Base-by-base conservation (phyloP, 2,113 vertebrate genomes). In the Osmerus mordax region DNA sequence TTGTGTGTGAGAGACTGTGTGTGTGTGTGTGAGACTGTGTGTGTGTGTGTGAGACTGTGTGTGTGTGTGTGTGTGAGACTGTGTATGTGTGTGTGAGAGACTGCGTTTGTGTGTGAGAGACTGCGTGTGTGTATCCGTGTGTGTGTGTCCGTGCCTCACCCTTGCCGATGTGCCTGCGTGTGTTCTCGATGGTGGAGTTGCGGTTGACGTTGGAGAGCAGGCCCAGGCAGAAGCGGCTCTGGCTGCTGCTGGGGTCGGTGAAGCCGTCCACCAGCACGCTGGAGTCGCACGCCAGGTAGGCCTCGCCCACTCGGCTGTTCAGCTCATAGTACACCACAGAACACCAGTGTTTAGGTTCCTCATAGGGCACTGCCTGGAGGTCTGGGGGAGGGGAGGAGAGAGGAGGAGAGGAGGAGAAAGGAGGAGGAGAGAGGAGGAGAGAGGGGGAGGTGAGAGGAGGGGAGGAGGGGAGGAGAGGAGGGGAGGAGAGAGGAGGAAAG, bases 301-400 rank as follows among this genome's bases (percentile, higher is more conserved):
- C 94, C 75, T 94, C 94, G 4, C 94, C 94, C 0, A 94, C 93
- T 0, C 94, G 92, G 63, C 94, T 94, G 76, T 94, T 94, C 81
- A 95, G 91, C 90, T 95, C 94, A 0, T 94, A 95, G 87, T 95
- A 95, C 73, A 94, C 94, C 65, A 95, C 94, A 54, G 93, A 94
- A 84, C 94, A 95, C 94, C 94, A 95, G 82, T 94, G 93, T 87
- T 93, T 94, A 0, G 94, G 94, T 74, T 95, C 94, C 66, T 95
- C 94, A 0, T 95, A 95, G 60, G 94, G 93, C 7, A 95, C 94
- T 0, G 93, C 92, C 72, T 94, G 94, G 23, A 94, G 92, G 81
- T 94, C 94, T 95, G 81, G 1, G 80, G 29, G 53, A 15, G 13
- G 8, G 13, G 53, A 18, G 13, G 12, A 55, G 8, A 55, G 16